Evolutionary conservation across 1,140 invertebrate species (phyloP).

Genomic region (Paraescarpia echinospica): DNA sequence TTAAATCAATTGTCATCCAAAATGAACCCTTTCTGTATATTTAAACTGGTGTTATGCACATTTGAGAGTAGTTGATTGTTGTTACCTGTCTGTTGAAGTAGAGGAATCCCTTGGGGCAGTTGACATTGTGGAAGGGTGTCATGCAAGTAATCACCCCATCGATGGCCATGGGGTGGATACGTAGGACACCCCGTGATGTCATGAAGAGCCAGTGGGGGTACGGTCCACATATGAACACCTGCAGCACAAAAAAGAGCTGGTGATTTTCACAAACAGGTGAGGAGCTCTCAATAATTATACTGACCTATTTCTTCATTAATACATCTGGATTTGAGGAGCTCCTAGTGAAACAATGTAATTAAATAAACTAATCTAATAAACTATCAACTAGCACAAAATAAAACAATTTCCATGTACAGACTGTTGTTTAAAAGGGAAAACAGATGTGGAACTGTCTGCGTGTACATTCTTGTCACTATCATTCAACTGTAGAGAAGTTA

Average conservation of each 20-base stretch:
- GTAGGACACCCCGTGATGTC: slow-evolving; percentile 82
- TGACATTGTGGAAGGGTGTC: slow-evolving; percentile 94
- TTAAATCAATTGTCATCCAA: background rate
- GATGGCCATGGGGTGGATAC: slow-evolving; percentile 86
- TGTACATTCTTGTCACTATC: no score
- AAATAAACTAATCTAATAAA: background rate
- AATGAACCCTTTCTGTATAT: background rate
- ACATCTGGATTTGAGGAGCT: no score
- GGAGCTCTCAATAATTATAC: background rate
- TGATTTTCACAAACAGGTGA: background rate
- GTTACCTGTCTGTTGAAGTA: slow-evolving; percentile 87
- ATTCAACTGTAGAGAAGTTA: no score
- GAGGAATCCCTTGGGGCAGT: slow-evolving; percentile 93
- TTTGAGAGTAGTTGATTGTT: background rate
- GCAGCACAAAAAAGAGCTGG: slow-evolving; percentile 10
- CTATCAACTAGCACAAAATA: no score
- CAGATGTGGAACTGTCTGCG: no score
- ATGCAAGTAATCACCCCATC: slow-evolving; percentile 83
- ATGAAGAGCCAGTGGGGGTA: slow-evolving; percentile 89
- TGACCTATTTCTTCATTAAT: background rate
- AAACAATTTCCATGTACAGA: no score
- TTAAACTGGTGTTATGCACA: background rate
- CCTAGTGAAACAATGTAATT: background rate
- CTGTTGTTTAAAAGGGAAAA: no score
- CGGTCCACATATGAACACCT: slow-evolving; percentile 80